Evolutionary conservation across 2,888 invertebrate species (phyloP), one percentile per base, ranked within the genome.

Genomic region (Xestia ashworthii): DNA sequence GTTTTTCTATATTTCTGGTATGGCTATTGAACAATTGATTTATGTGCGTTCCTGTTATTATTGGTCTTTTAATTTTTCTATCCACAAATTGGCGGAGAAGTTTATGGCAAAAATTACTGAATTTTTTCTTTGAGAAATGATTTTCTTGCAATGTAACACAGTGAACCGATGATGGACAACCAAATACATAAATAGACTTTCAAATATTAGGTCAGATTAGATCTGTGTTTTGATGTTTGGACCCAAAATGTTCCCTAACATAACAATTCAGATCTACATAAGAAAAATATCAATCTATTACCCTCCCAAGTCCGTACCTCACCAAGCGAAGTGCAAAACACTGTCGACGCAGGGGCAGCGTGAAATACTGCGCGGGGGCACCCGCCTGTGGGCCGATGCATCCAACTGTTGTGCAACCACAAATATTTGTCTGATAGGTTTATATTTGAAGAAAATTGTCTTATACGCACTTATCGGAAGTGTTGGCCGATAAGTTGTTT

Each of bases 291-390:
- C 0, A 80, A 25, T 67, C 19, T 60, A 62, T 50, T 38, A 53
- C 19, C 25, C 9, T 46, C 48, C 87, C 74, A 70, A 92, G 76
- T 93, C 84, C 94, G 88, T 80, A 89, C 91, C 94, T 74, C 74
- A 81, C 79, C 86, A 85, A 84, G 91, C 88, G 95, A 94, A 95
- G 96, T 96, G 96, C 95, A 93, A 95, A 95, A 95, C 95, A 93
- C 90, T 95, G 96, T 95, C 92, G 92, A 91, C 91, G 93, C 91
- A 89, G 90, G 89, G 88, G 91, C 90, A 87, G 82, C 87, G 92
- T 94, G 94, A 94, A 94, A 92, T 94, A 94, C 93, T 92, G 93
- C 93, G 93, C 94, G 92, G 94, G 92, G 90, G 94, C 94, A 93
- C 88, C 89, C 90, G 87, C 86, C 92, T 94, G 95, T 95, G 93